These are phyloP conservation scores for Hycleus cichorii DNA, from an alignment of 1,140 invertebrate species.

Conservation along the genomic window DNA sequence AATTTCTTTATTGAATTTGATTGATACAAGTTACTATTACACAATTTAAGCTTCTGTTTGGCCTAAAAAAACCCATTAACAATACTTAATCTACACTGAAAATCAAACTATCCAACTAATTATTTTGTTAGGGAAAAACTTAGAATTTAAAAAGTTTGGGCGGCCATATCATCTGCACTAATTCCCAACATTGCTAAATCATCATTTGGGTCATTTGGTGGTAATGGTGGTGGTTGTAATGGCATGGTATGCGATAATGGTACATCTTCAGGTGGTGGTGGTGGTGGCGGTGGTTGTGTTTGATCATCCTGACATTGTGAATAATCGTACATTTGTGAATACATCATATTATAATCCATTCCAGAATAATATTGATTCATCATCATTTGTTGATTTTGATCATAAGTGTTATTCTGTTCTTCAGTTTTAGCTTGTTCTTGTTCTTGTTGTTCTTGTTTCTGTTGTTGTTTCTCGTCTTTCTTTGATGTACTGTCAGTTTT, in stretches of 20 bases:
- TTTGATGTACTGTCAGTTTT: neutral
- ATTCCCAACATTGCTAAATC: conserved; percentile 63
- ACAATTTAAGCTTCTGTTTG: too few species aligned
- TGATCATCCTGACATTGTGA: conserved; percentile 6
- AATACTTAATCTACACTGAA: too few species aligned
- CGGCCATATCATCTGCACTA: conserved; percentile 59
- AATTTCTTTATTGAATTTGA: too few species aligned
- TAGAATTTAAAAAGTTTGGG: conserved; percentile 40
- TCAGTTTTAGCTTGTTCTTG: conserved; percentile 21
- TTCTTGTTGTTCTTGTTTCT: neutral
- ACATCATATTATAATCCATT: conserved; percentile 18
- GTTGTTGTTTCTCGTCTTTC: conserved; percentile 1
- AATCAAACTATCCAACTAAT: too few species aligned
- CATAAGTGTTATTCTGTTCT: neutral
- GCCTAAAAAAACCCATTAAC: too few species aligned
- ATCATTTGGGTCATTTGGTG: conserved; percentile 49
- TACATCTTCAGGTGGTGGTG: conserved; percentile 22
- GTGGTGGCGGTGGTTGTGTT: conserved; percentile 21
- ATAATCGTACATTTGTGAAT: conserved; percentile 23
- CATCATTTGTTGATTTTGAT: conserved; percentile 23
- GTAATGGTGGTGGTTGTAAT: conserved; percentile 36
- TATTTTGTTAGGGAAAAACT: too few species aligned
- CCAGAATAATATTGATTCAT: conserved; percentile 24
- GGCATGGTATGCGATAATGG: conserved; percentile 34
- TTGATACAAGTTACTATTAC: too few species aligned